Evolutionary conservation across 2,797 vertebrate species (phyloP).

Genomic region (Poecile montanus): DNA sequence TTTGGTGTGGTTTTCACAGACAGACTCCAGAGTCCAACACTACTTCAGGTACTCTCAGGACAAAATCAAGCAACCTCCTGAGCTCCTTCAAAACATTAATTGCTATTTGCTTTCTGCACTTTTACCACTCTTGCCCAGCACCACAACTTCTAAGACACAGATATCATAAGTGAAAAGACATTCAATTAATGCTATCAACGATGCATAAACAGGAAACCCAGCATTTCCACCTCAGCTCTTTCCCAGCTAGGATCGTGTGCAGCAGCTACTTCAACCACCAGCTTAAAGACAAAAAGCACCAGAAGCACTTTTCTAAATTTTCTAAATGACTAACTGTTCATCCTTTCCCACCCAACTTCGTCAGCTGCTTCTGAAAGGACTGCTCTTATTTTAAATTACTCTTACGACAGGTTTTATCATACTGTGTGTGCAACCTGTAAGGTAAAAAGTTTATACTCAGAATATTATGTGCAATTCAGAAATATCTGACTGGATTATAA

Average conservation of each 20-base stretch:
- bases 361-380: neutral
- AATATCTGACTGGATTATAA: constrained; percentile 46
- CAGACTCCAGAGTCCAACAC: neutral
- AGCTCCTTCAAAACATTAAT: neutral
- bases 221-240: neutral
- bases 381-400: neutral
- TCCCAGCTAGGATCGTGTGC: neutral
- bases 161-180: neutral
- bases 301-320: neutral
- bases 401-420: neutral
- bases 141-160: neutral
- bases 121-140: neutral
- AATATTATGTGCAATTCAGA: constrained; percentile 41
- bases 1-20: neutral
- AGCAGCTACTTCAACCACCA: neutral
- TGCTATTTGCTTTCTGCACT: neutral
- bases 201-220: neutral
- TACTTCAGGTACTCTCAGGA: neutral
- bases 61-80: neutral
- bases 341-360: constrained; percentile 9
- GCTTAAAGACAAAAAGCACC: neutral
- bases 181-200: neutral
- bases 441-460: constrained; percentile 37
- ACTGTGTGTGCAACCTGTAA: neutral
- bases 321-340: neutral